Evolutionary conservation across 2,113 vertebrate species (phyloP), one percentile per base, ranked within the genome.

Genomic region (Platichthys flesus): DNA sequence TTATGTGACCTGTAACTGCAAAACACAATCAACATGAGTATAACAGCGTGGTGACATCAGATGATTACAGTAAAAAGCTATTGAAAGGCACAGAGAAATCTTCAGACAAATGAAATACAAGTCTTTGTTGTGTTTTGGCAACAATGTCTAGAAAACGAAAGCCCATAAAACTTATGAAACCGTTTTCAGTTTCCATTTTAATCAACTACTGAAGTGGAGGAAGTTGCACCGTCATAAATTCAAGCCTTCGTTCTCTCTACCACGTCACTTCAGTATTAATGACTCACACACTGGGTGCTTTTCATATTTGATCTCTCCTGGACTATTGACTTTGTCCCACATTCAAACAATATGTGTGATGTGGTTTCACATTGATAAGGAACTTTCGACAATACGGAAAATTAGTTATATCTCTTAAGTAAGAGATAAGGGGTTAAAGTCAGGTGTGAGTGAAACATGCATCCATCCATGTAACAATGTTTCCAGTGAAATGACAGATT

Each of bases 1-100:
- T 89, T 93, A 62, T 94, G 93, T 20, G 92, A 91, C 77, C 92
- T 93, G 85, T 94, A 94, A 88, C 93, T 94, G 56, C 35, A 83
- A 70, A 76, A 73, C 31, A 83, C 20, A 79, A 60, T 57, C 7
- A 69, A 9, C 3, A 9, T 79, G 37, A 83, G 31, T 6, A 78
- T 59, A 63, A 82, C 72, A 57, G 28, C 12, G 5, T 12, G 4
- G 5, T 76, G 58, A 78, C 21, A 56, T 81, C 68, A 76, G 21
- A 52, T 63, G 67, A 79, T 60, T 13, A 1, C 5, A 31, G 31
- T 31, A 31, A 31, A 28, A 6, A 26, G 2, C 0, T 3, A 20
- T 28, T 69, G 49, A 72, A 21, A 23, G 5, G 13, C 20, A 20
- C 37, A 45, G 37, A 20, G 18, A 71, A 64, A 26, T 15, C 40